Base-by-base conservation (phyloP, 1,140 invertebrate species). In the Papilio polytes region DNA sequence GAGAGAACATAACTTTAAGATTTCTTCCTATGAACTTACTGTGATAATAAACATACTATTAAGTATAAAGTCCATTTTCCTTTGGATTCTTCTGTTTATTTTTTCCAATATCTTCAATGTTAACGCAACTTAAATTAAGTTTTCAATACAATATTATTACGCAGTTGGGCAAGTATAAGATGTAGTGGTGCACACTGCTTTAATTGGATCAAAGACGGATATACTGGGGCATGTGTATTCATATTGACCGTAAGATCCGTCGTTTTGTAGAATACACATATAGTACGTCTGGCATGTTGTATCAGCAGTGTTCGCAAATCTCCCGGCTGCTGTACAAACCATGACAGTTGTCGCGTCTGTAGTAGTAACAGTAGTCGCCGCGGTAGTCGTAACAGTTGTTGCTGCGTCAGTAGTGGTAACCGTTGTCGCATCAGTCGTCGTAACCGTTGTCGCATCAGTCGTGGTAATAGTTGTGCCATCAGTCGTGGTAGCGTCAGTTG, bases 231-330 rank as follows among this genome's bases (percentile, higher is more conserved):
- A 92, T 20, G 85, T 89, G 74, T 90, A 90, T 10, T 80, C 2
- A 73, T 90, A 89, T 46, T 87, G 74, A 1, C 78, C n/a, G 56
- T 83, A 88, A 0, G 86, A 89, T 1, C 89, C 87, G 46, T 89
- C 86, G 7, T 53, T 79, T 9, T 74, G 76, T 26, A 72, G 13
- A 6, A 89, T 88, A 83, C 91, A 93, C 20, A 86, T 84, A 73
- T 84, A 89, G 79, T 92, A 93, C 0, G 81, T 87, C 63, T 89
- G 78, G 76, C 91, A 93, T 3, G 84, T 89, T 2, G 80, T 80
- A 63, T 89, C 89, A 18, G 84, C 41, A 0, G 82, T 76, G 74
- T 91, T 82, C 0, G 90, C 83, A 59, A 84, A 87, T 83, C 90
- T 85, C 13, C 91, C 89, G 36, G 86, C 80, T 3, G 84, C 72